Conservation (phyloP, 2,888 invertebrate genomes). For the Euplagia quadripunctaria region DNA sequence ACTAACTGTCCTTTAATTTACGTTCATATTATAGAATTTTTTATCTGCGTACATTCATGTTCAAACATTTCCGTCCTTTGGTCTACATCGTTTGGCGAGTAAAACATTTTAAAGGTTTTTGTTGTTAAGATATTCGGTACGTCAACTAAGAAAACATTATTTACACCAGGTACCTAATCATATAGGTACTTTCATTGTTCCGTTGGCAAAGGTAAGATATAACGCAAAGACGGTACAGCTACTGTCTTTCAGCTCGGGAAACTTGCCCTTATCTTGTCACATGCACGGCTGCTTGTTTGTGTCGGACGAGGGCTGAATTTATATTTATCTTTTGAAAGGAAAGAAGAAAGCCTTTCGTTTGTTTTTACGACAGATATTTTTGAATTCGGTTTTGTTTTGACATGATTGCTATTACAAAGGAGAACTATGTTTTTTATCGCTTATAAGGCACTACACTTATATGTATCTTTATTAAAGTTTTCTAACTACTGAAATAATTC, state of each 20-base stretch:
- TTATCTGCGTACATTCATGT: background rate
- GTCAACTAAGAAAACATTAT: conserved; percentile 28
- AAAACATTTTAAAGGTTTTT: background rate
- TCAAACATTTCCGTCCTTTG: no score
- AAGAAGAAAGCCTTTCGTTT: conserved; percentile 25
- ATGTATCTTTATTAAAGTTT: no score
- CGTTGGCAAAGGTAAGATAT: conserved; percentile 26
- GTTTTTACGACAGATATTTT: conserved; percentile 21
- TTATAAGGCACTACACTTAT: conserved; percentile 6
- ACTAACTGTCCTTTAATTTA: background rate
- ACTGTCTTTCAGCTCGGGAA: conserved; percentile 27
- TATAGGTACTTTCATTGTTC: conserved; percentile 36
- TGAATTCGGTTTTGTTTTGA: conserved; percentile 2
- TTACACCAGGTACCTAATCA: conserved; percentile 26
- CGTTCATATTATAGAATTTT: background rate
- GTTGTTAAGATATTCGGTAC: conserved; percentile 2
- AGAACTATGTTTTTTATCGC: background rate
- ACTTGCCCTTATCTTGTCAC: conserved; percentile 49
- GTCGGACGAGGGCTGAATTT: conserved; percentile 36
- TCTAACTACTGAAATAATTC: no score
- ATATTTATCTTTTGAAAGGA: conserved; percentile 40
- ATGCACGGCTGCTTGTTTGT: conserved; percentile 43
- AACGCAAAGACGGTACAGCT: conserved; percentile 30
- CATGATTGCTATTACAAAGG: background rate
- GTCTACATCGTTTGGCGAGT: background rate